Percentiles rank a stretch among this genome's conserved stretches.
Conservation (phyloP, 2,797 vertebrate genomes). For the Protosalanx chinensis region DNA sequence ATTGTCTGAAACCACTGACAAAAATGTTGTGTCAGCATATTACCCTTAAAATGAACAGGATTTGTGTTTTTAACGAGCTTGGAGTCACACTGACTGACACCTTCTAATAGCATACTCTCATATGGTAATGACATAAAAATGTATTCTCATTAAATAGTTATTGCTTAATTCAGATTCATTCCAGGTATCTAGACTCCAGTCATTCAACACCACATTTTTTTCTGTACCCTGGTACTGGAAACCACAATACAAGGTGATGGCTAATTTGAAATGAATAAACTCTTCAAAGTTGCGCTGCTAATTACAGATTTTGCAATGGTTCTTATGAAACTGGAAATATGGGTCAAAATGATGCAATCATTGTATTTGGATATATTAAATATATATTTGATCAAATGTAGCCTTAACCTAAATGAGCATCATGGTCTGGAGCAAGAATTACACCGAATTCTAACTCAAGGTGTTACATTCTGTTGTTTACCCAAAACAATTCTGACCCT, state of each 20-base stretch:
- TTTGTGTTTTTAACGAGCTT: not conserved
- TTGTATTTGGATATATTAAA: conserved; percentile 62
- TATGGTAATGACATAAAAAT: no score
- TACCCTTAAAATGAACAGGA: not conserved
- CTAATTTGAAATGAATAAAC: conserved; percentile 56
- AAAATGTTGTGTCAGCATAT: not conserved
- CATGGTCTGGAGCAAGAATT: no score
- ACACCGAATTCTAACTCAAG: no score
- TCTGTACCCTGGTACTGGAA: conserved; percentile 43
- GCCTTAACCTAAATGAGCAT: no score
- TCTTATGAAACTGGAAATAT: conserved; percentile 34
- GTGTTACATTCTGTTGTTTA: no score
- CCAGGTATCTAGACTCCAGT: conserved; percentile 14
- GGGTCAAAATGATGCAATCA: conserved; percentile 47
- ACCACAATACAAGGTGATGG: conserved; percentile 46
- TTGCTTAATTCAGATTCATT: not conserved
- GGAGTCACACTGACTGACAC: not conserved
- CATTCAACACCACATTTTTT: conserved; percentile 37
- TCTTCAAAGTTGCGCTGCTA: conserved; percentile 3
- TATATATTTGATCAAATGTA: conserved; percentile 24
- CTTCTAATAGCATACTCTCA: not conserved
- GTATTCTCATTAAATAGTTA: no score
- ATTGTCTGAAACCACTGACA: not conserved
- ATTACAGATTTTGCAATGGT: conserved; percentile 14
- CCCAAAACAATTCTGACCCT: no score